These are phyloP conservation scores for Musca vetustissima DNA, from an alignment of 1,140 invertebrate species.

Conservation along the genomic window DNA sequence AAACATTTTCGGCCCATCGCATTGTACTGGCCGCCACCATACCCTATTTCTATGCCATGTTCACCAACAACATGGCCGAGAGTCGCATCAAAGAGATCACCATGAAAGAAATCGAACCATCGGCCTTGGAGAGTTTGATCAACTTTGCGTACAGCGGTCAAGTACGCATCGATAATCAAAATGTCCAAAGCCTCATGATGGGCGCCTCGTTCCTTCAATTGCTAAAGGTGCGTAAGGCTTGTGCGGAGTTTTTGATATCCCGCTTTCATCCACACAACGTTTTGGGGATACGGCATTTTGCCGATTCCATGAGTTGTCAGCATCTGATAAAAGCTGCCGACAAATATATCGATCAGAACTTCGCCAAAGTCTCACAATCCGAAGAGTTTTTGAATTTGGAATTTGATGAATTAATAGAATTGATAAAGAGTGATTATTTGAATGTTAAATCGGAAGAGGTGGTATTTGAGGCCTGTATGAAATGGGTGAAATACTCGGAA, in stretches of 20 bases:
- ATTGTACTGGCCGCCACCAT: constrained; percentile 85
- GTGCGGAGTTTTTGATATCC: constrained; percentile 78
- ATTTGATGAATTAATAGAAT: constrained; percentile 68
- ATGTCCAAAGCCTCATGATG: constrained; percentile 83
- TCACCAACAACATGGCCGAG: constrained; percentile 86
- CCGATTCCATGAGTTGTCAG: constrained; percentile 76
- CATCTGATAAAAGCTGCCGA: constrained; percentile 74
- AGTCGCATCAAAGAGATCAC: constrained; percentile 80
- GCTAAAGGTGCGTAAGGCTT: constrained; percentile 78
- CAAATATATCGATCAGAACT: constrained; percentile 82
- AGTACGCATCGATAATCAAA: constrained; percentile 75
- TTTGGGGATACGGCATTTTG: constrained; percentile 80
- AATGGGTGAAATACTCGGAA: constrained; percentile 76
- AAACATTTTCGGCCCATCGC: constrained; percentile 79
- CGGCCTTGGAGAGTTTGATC: constrained; percentile 79
- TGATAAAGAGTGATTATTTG: constrained; percentile 78
- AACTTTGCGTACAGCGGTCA: constrained; percentile 87
- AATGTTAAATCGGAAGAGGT: constrained; percentile 71
- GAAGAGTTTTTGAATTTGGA: constrained; percentile 72
- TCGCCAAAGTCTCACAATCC: constrained; percentile 74
- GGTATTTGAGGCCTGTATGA: constrained; percentile 83
- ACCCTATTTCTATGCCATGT: constrained; percentile 92
- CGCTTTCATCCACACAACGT: constrained; percentile 83
- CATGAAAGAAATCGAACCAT: constrained; percentile 80
- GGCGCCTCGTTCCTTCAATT: constrained; percentile 87